Evolutionary conservation across 2,888 invertebrate species (phyloP).

Genomic region (Danaus chrysippus): DNA sequence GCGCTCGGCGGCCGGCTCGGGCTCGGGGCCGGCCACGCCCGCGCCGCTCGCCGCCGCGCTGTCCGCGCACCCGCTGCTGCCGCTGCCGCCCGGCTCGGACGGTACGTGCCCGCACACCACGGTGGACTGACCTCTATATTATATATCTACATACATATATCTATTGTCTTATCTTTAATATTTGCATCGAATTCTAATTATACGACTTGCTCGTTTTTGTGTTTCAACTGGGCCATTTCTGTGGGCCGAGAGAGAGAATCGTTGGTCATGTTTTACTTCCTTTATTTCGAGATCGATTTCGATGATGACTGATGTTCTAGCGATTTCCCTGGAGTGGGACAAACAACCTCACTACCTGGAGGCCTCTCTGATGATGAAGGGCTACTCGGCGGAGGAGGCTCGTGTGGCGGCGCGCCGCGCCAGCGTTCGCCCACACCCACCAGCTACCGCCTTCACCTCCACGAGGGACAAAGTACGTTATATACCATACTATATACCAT

Average conservation of each 20-base stretch:
- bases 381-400: conserved; percentile 76
- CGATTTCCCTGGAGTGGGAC: conserved; percentile 80
- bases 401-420: conserved; percentile 62
- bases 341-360: conserved; percentile 82
- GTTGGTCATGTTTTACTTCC: neutral
- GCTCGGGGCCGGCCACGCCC: conserved; percentile 88
- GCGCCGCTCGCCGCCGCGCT: conserved; percentile 87
- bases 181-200: too few species aligned
- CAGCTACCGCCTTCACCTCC: conserved; percentile 75
- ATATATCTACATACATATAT: neutral
- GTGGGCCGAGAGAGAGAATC: neutral
- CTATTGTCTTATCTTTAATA: too few species aligned
- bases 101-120: conserved; percentile 55
- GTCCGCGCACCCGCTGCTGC: conserved; percentile 96
- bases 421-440: conserved; percentile 66
- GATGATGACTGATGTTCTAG: conserved; percentile 39
- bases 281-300: neutral
- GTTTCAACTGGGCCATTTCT: neutral
- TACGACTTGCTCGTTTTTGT: neutral
- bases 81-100: conserved; percentile 86
- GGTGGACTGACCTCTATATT: conserved; percentile 5
- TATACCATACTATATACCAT: neutral
- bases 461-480: conserved; percentile 71
- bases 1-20: conserved; percentile 88
- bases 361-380: conserved; percentile 95